Base-by-base conservation (phyloP, 2,113 vertebrate species). In the Promerops cafer region DNA sequence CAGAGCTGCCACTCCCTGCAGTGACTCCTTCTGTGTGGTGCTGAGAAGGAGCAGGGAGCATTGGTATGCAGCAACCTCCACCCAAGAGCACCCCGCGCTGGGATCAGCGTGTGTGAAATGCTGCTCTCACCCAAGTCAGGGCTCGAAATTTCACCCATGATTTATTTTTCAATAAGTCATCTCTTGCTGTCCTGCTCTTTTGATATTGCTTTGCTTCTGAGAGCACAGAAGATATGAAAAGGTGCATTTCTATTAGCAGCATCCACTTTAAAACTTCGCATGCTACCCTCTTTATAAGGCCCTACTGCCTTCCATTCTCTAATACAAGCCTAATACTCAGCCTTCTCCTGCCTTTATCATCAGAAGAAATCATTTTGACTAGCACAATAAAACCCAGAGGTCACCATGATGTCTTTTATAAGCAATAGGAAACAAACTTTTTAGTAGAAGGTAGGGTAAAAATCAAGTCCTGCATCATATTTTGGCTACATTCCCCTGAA, bases 141-240 rank as follows among this genome's bases (percentile, higher is more conserved):
- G 42, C 45, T 85, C n/a, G 2, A 54, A 69, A 94, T 88, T 92
- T 74, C 85, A 93, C 71, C 71, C 85, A 63, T 59, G 68, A 54
- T 81, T 69, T 94, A 80, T 65, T 95, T 95, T 90, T 85, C 95
- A 89, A 0, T 80, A 90, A 90, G 54, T 66, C 66, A 85, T 61
- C 64, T 54, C 81, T 81, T 10, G 3, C 63, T 89, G 75, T 53
- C 81, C 66, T 77, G 42, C 79, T 80, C 68, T 90, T 90, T 87
- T 76, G 86, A 72, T 70, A 83, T 21, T 88, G 88, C 75, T 77
- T 89, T 83, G 50, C 64, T 81, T 89, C 79, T 60, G 72, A 77
- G 63, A 87, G 49, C 2, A 1, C 69, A 47, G 47, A 39, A 90
- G 79, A 70, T 70, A 77, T 1, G 39, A 85, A 66, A 75, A 94